phyloP scores from a whole-genome alignment of 2,113 vertebrate genomes.

The Corythoichthys haematopterus region DNA sequence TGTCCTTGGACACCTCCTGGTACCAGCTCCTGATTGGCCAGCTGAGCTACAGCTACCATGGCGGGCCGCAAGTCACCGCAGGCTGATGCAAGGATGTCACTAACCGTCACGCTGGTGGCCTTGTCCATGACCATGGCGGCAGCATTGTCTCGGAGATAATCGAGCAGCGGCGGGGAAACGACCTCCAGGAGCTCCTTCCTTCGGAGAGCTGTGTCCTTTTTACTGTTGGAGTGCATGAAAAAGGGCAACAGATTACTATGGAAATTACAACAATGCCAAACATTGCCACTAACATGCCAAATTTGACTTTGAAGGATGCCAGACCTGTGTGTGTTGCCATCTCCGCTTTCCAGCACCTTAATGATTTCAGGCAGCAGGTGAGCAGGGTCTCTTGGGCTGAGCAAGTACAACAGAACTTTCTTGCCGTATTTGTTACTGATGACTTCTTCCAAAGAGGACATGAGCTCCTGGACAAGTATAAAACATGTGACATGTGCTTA shows the following conservation, averaged over 20 bases:
- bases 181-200: conserved; percentile 83
- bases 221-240: conserved; percentile 66
- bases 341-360: conserved; percentile 81
- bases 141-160: conserved; percentile 76
- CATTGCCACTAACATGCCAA: no score
- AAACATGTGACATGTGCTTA: background rate
- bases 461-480: conserved; percentile 77
- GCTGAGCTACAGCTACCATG: conserved; percentile 79
- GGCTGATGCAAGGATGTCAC: conserved; percentile 79
- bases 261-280: no score
- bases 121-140: conserved; percentile 80
- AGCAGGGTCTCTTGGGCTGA: conserved; percentile 84
- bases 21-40: conserved; percentile 78
- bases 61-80: conserved; percentile 79
- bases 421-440: conserved; percentile 87
- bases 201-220: conserved; percentile 79
- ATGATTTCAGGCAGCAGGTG: conserved; percentile 88
- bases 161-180: conserved; percentile 79
- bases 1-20: conserved; percentile 80
- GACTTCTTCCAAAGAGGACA: conserved; percentile 75
- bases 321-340: conserved; percentile 85
- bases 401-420: conserved; percentile 86
- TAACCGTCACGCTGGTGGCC: conserved; percentile 76
- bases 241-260: background rate
- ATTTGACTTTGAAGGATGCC: background rate